Percentiles rank a stretch among this genome's conserved stretches.
phyloP scores from a whole-genome alignment of 2,888 invertebrate genomes.

The Sinohyriopsis cumingii region DNA sequence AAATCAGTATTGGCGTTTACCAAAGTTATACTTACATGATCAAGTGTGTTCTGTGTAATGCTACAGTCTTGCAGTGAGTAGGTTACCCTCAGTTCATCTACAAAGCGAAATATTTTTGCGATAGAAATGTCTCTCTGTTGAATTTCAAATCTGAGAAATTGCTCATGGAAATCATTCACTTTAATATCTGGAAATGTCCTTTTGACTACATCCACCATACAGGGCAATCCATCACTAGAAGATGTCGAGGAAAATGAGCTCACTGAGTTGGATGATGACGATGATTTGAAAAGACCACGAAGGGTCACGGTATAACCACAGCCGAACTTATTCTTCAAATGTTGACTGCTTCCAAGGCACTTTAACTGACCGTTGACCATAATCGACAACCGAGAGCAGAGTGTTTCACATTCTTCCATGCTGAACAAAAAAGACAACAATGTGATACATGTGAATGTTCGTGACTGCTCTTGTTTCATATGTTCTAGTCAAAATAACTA shows the following conservation, averaged over 20 bases:
- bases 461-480: too few relatives aligned
- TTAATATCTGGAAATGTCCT: slow-evolving; percentile 63
- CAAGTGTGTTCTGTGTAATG: slow-evolving; percentile 72
- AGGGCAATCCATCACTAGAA: too few relatives aligned
- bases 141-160: slow-evolving; percentile 69
- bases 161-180: slow-evolving; percentile 71
- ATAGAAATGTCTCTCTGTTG: slow-evolving; percentile 58
- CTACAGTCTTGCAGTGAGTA: slow-evolving; percentile 70
- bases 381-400: slow-evolving; percentile 85
- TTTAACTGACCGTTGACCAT: slow-evolving; percentile 83
- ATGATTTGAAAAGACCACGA: slow-evolving; percentile 1
- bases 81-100: slow-evolving; percentile 65
- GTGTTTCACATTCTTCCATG: slow-evolving; percentile 90
- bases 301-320: slow-evolving; percentile 71
- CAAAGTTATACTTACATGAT: slow-evolving; percentile 66
- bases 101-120: slow-evolving; percentile 63
- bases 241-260: too few relatives aligned
- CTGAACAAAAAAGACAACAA: slow-evolving; percentile 73
- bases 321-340: slow-evolving; percentile 78
- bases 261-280: too few relatives aligned
- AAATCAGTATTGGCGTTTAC: neutral
- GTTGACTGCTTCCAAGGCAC: slow-evolving; percentile 83
- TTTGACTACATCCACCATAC: neutral
- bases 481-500: too few relatives aligned
- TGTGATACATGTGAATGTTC: neutral